Conservation (phyloP, 1,140 invertebrate genomes). For the Ladona fulva region DNA sequence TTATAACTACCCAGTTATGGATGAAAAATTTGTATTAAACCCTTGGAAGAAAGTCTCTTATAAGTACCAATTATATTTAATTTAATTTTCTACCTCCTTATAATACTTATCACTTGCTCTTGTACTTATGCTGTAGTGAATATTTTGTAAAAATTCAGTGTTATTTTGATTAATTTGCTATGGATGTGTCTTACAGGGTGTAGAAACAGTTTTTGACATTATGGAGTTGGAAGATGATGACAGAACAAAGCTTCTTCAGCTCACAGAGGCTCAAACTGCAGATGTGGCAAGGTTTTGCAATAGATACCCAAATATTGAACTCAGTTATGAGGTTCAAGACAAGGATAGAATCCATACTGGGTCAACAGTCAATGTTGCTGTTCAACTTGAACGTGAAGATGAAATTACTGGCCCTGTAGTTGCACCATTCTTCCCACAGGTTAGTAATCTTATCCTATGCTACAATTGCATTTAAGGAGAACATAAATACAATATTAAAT, state of each 20-base stretch:
- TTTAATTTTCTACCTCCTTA: no score
- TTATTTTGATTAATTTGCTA: no score
- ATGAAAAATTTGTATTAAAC: no score
- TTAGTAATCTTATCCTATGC: conserved; percentile 34
- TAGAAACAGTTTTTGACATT: conserved; percentile 96
- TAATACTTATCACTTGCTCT: no score
- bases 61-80: no score
- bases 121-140: no score
- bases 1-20: no score
- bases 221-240: conserved; percentile 98
- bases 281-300: conserved; percentile 98
- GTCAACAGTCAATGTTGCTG: conserved; percentile 75
- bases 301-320: conserved; percentile 96
- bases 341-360: conserved; percentile 71
- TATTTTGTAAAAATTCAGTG: no score
- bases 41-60: no score
- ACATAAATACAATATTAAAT: no score
- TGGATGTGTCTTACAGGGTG: conserved; percentile 41
- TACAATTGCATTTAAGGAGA: no score
- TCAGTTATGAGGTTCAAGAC: conserved; percentile 84
- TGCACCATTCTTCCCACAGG: conserved; percentile 94
- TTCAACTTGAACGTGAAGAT: conserved; percentile 91
- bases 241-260: conserved; percentile 71
- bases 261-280: conserved; percentile 81
- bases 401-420: conserved; percentile 94